Conservation (phyloP, 2,797 vertebrate species). For the Anguilla obscura region DNA sequence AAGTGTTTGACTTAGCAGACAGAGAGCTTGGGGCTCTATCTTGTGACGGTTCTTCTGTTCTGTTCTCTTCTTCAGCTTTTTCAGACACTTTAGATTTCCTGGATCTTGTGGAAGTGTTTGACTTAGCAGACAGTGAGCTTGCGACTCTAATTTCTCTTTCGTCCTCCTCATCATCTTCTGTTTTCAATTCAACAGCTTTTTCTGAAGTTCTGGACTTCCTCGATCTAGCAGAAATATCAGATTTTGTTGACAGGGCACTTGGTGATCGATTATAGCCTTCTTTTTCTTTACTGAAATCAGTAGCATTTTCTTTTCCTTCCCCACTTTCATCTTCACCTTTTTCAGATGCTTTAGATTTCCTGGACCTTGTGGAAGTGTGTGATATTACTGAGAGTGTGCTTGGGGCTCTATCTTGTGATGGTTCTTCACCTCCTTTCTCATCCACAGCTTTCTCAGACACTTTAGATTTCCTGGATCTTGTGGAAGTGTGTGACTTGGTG, state of each 20-base stretch:
- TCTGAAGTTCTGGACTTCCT: background rate
- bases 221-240: conserved; percentile 29
- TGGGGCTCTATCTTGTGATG: conserved; percentile 24
- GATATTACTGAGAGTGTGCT: conserved; percentile 48
- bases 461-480: conserved; percentile 46
- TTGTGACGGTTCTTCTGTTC: background rate
- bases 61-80: background rate
- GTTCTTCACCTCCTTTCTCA: background rate
- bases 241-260: conserved; percentile 30
- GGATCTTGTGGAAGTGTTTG: conserved; percentile 25
- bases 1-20: conserved; percentile 38
- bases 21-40: background rate
- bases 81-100: conserved; percentile 28
- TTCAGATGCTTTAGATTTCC: conserved; percentile 47
- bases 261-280: conserved; percentile 10
- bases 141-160: background rate
- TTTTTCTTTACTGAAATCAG: conserved; percentile 13
- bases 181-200: background rate
- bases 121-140: conserved; percentile 37
- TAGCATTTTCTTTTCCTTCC: background rate
- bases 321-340: background rate
- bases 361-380: conserved; percentile 48
- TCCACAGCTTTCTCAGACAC: conserved; percentile 32
- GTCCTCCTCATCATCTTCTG: background rate
- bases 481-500: conserved; percentile 43